Percentiles rank a stretch among this genome's conserved stretches.
Conservation (phyloP, 1,140 invertebrate genomes). For the Neelides sp. region DNA sequence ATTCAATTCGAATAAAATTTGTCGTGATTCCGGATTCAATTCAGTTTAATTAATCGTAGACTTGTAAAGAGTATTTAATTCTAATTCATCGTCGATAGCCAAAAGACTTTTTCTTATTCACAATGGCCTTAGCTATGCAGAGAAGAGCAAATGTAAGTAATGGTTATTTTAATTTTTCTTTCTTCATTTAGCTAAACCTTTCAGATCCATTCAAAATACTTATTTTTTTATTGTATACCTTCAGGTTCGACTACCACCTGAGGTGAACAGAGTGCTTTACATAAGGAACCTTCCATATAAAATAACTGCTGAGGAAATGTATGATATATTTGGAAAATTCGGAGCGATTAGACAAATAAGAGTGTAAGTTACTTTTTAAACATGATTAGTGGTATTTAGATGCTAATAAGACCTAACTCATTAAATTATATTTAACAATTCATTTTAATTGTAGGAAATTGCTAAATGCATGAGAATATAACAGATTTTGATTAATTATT, state of each 20-base stretch:
- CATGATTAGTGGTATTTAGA: conserved; percentile 7
- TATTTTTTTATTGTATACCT: conserved; percentile 33
- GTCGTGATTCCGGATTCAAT: no score
- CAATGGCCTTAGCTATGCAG: conserved; percentile 31
- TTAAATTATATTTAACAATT: neutral
- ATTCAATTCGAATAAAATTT: no score
- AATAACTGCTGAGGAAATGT: conserved; percentile 99
- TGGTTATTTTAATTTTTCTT: no score
- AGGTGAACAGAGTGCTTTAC: conserved; percentile 96
- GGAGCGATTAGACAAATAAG: conserved; percentile 96
- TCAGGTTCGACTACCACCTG: conserved; percentile 89
- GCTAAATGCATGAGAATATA: conserved; percentile 9
- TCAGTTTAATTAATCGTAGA: no score
- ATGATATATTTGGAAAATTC: conserved; percentile 99
- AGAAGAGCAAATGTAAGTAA: conserved; percentile 29
- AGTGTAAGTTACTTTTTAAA: conserved; percentile 62
- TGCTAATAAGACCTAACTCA: neutral
- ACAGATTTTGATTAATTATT: conserved; percentile 30
- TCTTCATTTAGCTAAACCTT: no score
- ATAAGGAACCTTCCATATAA: conserved; percentile 97
- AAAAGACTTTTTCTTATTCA: neutral
- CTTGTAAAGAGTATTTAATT: no score
- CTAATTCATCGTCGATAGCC: no score
- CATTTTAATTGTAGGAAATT: neutral
- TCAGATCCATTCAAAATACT: no score